phyloP scores from a whole-genome alignment of 2,888 invertebrate species.

The Oscheius sp. region DNA sequence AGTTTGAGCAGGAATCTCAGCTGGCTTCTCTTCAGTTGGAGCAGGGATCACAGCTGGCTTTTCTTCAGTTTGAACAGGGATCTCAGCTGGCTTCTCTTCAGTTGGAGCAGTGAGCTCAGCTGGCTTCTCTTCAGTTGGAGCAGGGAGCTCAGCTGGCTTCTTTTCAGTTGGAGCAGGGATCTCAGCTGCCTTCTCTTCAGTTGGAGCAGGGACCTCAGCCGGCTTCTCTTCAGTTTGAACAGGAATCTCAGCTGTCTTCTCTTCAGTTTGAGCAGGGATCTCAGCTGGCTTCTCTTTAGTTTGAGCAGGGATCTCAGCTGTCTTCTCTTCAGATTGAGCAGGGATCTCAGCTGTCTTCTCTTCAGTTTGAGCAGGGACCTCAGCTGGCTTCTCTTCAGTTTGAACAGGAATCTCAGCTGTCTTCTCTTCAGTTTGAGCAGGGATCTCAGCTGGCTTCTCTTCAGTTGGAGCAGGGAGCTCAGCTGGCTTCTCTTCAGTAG shows the following conservation, averaged over 20 bases:
- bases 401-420: neutral
- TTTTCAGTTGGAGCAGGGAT: neutral
- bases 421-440: slow-evolving; percentile 9
- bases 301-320: neutral
- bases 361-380: neutral
- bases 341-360: neutral
- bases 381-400: neutral
- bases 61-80: neutral
- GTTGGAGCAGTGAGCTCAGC: slow-evolving; percentile 9
- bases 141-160: neutral
- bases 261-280: neutral
- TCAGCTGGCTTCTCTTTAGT: neutral
- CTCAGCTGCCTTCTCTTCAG: neutral
- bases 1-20: neutral
- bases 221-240: neutral
- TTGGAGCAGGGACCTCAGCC: neutral
- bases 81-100: neutral
- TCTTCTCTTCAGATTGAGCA: neutral
- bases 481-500: slow-evolving; percentile 38
- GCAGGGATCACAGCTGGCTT: neutral
- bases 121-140: slow-evolving; percentile 6
- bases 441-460: slow-evolving; percentile 11
- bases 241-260: neutral
- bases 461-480: slow-evolving; percentile 11
- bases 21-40: neutral